phyloP scores from a whole-genome alignment of 2,888 invertebrate genomes.

The Bedellia somnulentella region DNA sequence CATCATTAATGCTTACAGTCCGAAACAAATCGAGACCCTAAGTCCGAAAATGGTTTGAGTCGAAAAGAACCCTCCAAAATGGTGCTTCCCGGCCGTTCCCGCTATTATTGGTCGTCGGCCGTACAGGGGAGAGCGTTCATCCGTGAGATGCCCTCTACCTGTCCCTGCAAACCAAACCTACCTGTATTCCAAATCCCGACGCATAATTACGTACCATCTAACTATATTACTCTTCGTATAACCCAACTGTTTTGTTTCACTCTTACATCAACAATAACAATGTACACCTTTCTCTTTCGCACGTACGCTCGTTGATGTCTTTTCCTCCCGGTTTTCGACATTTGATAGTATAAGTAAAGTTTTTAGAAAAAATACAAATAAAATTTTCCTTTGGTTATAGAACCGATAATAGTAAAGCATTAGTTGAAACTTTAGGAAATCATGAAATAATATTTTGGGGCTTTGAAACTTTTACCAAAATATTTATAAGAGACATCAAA shows the following conservation, averaged over 20 bases:
- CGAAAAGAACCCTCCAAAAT: constrained; percentile 28
- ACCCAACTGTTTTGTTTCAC: constrained; percentile 36
- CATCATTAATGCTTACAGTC: constrained; percentile 39
- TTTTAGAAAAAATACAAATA: too few relatives aligned
- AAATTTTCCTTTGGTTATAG: constrained; percentile 6
- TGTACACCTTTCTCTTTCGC: constrained; percentile 22
- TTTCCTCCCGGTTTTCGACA: constrained; percentile 29
- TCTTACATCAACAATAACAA: constrained; percentile 18
- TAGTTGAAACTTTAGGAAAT: too few relatives aligned
- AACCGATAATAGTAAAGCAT: not conserved
- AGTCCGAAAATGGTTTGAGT: constrained; percentile 23
- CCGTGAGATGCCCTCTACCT: constrained; percentile 43
- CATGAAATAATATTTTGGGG: too few relatives aligned
- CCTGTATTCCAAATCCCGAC: constrained; percentile 46
- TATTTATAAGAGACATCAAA: too few relatives aligned
- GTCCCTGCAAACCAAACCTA: constrained; percentile 16
- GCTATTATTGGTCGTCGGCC: too few relatives aligned
- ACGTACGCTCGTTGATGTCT: constrained; percentile 48
- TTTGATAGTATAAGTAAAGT: constrained; percentile 21
- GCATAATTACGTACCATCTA: constrained; percentile 31
- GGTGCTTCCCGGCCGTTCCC: constrained; percentile 30
- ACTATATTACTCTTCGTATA: too few relatives aligned
- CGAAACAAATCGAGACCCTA: constrained; percentile 34
- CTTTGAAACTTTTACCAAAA: too few relatives aligned
- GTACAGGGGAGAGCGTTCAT: constrained; percentile 50